Conservation (phyloP, 2,113 vertebrate species). For the Sciurus niger region DNA sequence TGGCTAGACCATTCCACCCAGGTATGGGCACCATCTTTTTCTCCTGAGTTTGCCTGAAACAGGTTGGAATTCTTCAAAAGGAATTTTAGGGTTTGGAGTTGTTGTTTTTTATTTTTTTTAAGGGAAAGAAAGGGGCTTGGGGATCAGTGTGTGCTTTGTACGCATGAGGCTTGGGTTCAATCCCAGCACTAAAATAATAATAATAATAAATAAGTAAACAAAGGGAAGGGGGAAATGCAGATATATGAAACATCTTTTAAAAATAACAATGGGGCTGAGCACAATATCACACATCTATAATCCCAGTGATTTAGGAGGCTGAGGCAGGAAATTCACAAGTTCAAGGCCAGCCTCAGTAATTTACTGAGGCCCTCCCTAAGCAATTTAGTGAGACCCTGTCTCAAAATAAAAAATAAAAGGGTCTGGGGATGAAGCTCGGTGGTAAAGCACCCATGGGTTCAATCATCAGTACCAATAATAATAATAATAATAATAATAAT, state of each 20-base stretch:
- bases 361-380: background rate
- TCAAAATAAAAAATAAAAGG: background rate
- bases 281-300: background rate
- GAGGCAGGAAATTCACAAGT: background rate
- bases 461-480: background rate
- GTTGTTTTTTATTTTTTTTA: background rate
- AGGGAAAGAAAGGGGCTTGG: background rate
- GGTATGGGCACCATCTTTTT: background rate
- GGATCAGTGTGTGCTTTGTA: background rate
- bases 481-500: background rate
- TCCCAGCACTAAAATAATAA: background rate
- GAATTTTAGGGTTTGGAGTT: background rate
- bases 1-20: rapidly evolving
- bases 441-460: background rate
- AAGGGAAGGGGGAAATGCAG: background rate
- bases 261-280: background rate
- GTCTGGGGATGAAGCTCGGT: background rate
- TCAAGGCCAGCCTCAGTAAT: background rate
- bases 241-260: background rate
- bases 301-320: background rate
- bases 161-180: background rate
- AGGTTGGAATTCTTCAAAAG: conserved; percentile 44
- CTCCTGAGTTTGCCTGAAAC: background rate
- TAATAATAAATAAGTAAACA: background rate
- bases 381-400: background rate